phyloP scores from a whole-genome alignment of 2,888 invertebrate species.

The Euspilapteryx auroguttella region DNA sequence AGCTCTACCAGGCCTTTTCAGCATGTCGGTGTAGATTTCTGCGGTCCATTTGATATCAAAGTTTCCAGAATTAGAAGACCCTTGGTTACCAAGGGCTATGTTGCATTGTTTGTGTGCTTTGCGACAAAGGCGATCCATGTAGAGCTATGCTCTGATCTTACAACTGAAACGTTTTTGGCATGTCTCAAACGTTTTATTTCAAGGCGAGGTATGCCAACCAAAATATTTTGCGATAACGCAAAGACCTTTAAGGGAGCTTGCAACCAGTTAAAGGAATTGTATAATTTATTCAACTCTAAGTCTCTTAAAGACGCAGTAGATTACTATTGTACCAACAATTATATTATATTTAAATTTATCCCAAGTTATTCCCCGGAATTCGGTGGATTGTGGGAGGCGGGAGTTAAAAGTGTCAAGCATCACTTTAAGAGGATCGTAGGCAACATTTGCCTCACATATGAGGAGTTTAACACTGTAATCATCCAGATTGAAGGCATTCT shows the following conservation, averaged over 20 bases:
- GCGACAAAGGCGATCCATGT: slow-evolving; percentile 5
- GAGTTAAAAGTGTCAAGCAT: too few relatives aligned
- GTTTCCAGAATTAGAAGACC: not conserved
- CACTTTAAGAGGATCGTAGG: too few relatives aligned
- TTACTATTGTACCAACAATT: too few relatives aligned
- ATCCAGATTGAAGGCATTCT: too few relatives aligned
- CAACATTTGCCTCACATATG: too few relatives aligned
- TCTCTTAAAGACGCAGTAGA: too few relatives aligned
- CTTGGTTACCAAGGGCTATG: slow-evolving; percentile 1
- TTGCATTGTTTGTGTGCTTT: slow-evolving; percentile 2
- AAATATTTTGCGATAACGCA: slow-evolving; percentile 10
- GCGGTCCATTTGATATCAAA: slow-evolving; percentile 2
- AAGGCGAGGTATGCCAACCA: slow-evolving; percentile 6
- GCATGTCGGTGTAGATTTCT: slow-evolving; percentile 1
- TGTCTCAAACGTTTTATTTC: slow-evolving; percentile 8
- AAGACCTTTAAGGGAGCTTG: slow-evolving; percentile 8
- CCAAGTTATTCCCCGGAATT: too few relatives aligned
- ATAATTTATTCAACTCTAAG: slow-evolving; percentile 5
- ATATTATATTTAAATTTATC: too few relatives aligned
- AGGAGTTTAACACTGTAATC: too few relatives aligned
- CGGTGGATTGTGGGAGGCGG: too few relatives aligned
- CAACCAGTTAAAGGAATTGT: slow-evolving; percentile 7
- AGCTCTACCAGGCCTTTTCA: not conserved
- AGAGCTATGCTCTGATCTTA: slow-evolving; percentile 7
- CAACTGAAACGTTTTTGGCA: slow-evolving; percentile 9